Conservation (phyloP, 2,113 vertebrate species). For the Serinus canaria region DNA sequence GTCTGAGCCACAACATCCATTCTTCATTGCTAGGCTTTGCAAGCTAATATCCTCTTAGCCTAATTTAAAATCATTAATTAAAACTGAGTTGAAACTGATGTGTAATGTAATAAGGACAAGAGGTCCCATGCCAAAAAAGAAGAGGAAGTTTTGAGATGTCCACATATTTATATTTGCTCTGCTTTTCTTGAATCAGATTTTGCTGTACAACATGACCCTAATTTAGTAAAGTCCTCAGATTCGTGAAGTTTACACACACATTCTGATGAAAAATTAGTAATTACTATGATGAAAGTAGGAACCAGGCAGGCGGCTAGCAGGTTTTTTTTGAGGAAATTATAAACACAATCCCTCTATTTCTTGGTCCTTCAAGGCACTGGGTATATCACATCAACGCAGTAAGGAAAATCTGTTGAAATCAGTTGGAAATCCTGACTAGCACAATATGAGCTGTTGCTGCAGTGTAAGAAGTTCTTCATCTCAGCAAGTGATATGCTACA, state of each 20-base stretch:
- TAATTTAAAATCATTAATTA: constrained; percentile 72
- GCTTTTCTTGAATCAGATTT: background rate
- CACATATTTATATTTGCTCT: background rate
- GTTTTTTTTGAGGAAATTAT: constrained; percentile 23
- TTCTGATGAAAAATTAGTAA: constrained; percentile 19
- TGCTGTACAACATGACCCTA: background rate
- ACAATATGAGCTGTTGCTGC: constrained; percentile 63
- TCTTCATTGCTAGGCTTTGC: constrained; percentile 54
- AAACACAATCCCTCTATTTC: constrained; percentile 26
- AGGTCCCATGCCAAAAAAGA: constrained; percentile 10
- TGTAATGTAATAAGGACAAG: constrained; percentile 55
- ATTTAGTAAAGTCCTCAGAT: background rate
- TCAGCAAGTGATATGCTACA: constrained; percentile 63
- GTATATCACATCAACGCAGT: constrained; percentile 47
- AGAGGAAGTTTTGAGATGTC: background rate
- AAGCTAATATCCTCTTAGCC: constrained; percentile 80
- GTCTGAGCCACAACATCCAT: constrained; percentile 66
- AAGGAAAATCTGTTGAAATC: constrained; percentile 65
- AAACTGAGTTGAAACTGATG: constrained; percentile 55
- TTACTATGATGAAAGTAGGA: background rate
- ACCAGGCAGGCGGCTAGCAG: constrained; percentile 32
- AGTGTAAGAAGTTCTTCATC: constrained; percentile 62
- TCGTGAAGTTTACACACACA: background rate
- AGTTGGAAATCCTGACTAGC: constrained; percentile 65
- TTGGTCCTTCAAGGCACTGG: constrained; percentile 28